phyloP scores from a whole-genome alignment of 2,797 vertebrate species.

The Lepus townsendii region DNA sequence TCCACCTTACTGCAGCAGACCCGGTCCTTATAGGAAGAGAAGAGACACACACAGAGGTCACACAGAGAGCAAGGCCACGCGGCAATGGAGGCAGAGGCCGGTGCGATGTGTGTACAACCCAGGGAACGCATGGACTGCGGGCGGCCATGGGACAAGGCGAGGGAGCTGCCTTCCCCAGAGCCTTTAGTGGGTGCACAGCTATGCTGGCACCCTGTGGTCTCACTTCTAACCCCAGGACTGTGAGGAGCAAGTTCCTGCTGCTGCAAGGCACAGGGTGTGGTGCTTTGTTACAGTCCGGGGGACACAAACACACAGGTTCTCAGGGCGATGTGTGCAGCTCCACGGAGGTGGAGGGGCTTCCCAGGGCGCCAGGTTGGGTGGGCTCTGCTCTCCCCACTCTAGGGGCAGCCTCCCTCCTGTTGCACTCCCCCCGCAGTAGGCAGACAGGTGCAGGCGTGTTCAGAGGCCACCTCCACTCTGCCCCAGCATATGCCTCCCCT shows the following conservation, averaged over 20 bases:
- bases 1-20: not conserved
- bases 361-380: not conserved
- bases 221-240: not conserved
- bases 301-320: not conserved
- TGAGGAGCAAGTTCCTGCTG: not conserved
- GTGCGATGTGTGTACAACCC: too few species aligned
- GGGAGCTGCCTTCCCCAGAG: not conserved
- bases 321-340: not conserved
- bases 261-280: not conserved
- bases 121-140: not conserved
- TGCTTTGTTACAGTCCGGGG: not conserved
- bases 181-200: not conserved
- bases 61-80: not conserved
- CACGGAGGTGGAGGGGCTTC: not conserved
- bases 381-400: not conserved
- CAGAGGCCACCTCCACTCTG: not conserved
- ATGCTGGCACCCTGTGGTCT: not conserved
- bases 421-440: not conserved
- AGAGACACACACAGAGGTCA: not conserved
- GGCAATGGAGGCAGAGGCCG: not conserved
- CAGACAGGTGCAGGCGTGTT: not conserved
- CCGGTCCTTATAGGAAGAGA: not conserved
- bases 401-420: not conserved
- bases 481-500: accelerated
- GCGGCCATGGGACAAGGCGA: not conserved